These are phyloP conservation scores for Paracanthobrama guichenoti DNA, from an alignment of 2,113 vertebrate genomes.

Conservation along the genomic window DNA sequence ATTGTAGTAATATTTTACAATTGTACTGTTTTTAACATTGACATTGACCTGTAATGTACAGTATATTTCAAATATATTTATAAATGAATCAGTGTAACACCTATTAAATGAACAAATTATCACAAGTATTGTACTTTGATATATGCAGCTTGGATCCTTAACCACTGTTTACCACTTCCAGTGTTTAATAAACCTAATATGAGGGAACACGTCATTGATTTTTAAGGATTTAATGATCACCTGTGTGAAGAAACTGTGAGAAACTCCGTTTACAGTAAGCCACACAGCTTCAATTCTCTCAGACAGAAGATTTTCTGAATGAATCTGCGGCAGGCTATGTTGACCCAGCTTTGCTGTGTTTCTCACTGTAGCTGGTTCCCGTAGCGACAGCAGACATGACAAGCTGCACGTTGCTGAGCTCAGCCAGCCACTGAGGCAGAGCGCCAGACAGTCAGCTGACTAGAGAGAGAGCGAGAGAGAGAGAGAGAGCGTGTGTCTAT, in stretches of 20 bases:
- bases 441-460: conserved; percentile 55
- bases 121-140: background rate
- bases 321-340: conserved; percentile 12
- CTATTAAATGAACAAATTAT: background rate
- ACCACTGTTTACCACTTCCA: conserved; percentile 8
- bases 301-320: conserved; percentile 33
- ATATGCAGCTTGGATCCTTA: background rate
- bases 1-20: background rate
- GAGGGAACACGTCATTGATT: background rate
- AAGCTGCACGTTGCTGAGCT: conserved; percentile 55
- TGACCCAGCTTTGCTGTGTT: conserved; percentile 41
- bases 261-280: conserved; percentile 5
- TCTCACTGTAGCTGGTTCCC: conserved; percentile 50
- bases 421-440: background rate
- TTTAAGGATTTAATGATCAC: conserved; percentile 11
- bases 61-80: background rate
- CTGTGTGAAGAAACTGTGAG: background rate
- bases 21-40: background rate
- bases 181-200: conserved; percentile 22
- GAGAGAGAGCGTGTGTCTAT: background rate
- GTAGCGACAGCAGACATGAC: conserved; percentile 55
- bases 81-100: background rate
- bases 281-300: background rate
- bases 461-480: conserved; percentile 12
- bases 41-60: background rate